These are phyloP conservation scores for Rutpela maculata DNA, from an alignment of 2,888 invertebrate genomes.

Conservation along the genomic window DNA sequence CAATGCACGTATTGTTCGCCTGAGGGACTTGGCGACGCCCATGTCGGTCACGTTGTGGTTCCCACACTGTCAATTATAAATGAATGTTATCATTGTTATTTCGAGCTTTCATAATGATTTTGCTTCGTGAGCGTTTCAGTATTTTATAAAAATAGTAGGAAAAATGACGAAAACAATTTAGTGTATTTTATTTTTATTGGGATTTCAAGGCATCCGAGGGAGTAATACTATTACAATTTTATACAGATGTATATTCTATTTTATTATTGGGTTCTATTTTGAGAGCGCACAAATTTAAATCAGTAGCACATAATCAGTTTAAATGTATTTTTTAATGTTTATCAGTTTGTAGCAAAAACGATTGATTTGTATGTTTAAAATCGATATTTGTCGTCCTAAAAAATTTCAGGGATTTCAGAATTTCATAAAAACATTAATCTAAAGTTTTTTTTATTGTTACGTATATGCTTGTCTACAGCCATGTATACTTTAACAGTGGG, in stretches of 20 bases:
- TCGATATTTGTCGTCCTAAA: too few relatives aligned
- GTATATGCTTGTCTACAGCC: too few relatives aligned
- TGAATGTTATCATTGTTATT: conserved; percentile 18
- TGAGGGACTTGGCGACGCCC: conserved; percentile 4
- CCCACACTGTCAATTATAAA: conserved; percentile 26
- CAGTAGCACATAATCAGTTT: too few relatives aligned
- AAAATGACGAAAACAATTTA: background rate
- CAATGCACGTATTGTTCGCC: background rate
- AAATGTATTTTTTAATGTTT: too few relatives aligned
- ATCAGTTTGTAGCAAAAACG: too few relatives aligned
- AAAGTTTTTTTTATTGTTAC: too few relatives aligned
- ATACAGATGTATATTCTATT: background rate
- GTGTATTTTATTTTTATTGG: background rate
- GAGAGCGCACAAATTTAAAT: too few relatives aligned
- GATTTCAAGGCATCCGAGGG: background rate
- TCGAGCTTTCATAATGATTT: conserved; percentile 14
- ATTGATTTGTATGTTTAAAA: too few relatives aligned
- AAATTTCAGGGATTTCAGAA: too few relatives aligned
- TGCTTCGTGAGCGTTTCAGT: background rate
- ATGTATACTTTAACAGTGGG: too few relatives aligned
- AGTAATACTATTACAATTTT: background rate
- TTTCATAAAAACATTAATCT: too few relatives aligned
- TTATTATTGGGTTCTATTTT: too few relatives aligned
- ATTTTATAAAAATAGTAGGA: background rate
- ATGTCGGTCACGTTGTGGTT: background rate